Base-by-base conservation (phyloP, 35 echinoderm and acorn worm species). In the Diadema setosum region DNA sequence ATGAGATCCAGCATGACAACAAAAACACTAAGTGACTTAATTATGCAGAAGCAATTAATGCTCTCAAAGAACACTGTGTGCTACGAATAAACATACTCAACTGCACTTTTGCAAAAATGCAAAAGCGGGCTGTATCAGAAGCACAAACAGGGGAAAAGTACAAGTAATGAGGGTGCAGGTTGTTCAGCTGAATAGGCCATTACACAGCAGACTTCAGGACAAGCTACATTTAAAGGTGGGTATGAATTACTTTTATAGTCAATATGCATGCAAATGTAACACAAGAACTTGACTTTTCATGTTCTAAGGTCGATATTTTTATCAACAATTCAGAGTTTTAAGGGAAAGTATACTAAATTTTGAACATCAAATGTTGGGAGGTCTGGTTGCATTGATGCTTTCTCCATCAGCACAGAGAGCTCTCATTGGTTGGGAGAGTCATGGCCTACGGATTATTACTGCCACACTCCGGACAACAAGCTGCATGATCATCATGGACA, bases 91-190 rank as follows among this genome's bases (percentile, higher is more conserved):
- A 67, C 20, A 2, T 67, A 23, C 61, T 67, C 61, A 67, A 67
- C 61, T 23, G 61, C 3, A 23, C 17, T 67, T 67, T 67, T 67
- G 61, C 61, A 67, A 30, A 67, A 3, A 29, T 67, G 3, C 61
- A 67, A 67, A 67, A 23, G 61, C 2, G 61, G 61, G 27, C 61
- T 67, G 0, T 67, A 67, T 30, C 61, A 67, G 61, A 67, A 67
- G 61, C 0, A 24, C 61, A 23, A 67, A 67, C 17, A n/a, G n/a
- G 49, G 49, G 49, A 0, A 67, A 30, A 67, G 61, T 67, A 25
- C 61, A 67, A 67, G 61, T 67, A 29, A 67, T 67, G 61, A 67
- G 61, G 61, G 61, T 67, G 61, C 61, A 67, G 61, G 61, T 67
- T 18, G 3, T 67, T 67, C 61, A 67, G 61, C 61, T 24, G 61